These are phyloP conservation scores for Clytia hemisphaerica DNA, from an alignment of 30 jellyfish, hydroid and myxozoan genomes.

Conservation along the genomic window DNA sequence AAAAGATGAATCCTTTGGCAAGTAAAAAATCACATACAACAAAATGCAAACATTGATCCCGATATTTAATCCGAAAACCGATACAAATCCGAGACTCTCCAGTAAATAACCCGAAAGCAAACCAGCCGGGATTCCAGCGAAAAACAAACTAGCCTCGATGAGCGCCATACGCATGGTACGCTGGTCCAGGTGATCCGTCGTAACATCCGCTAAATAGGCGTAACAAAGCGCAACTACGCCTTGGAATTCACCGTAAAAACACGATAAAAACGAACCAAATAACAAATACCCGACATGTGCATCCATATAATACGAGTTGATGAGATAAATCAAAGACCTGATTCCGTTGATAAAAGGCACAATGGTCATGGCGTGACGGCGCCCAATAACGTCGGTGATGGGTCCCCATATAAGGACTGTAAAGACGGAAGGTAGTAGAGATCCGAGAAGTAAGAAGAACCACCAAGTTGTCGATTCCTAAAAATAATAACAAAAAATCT, in stretches of 20 bases:
- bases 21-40: conserved; percentile 39
- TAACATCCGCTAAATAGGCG: conserved; percentile 81
- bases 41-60: conserved; percentile 35
- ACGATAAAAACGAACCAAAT: conserved; percentile 36
- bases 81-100: conserved; percentile 52
- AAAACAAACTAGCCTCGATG: conserved; percentile 65
- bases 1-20: conserved; percentile 19
- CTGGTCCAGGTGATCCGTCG: conserved; percentile 45
- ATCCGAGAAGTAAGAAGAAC: conserved; percentile 42
- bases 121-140: conserved; percentile 80
- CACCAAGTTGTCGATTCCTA: conserved; percentile 57
- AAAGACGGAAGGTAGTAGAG: conserved; percentile 60
- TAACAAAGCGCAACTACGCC: conserved; percentile 84
- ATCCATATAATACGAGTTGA: conserved; percentile 33
- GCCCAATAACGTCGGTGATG: conserved; percentile 71
- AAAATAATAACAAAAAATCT: neutral
- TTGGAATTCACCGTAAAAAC: conserved; percentile 41
- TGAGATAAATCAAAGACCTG: conserved; percentile 47
- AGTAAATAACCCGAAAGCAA: conserved; percentile 59
- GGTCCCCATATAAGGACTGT: conserved; percentile 93
- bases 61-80: conserved; percentile 56
- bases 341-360: conserved; percentile 71
- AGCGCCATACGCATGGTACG: conserved; percentile 89
- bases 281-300: conserved; percentile 33
- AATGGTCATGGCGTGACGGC: conserved; percentile 50